phyloP scores from a whole-genome alignment of 2,113 vertebrate genomes.

The Balaeniceps rex region DNA sequence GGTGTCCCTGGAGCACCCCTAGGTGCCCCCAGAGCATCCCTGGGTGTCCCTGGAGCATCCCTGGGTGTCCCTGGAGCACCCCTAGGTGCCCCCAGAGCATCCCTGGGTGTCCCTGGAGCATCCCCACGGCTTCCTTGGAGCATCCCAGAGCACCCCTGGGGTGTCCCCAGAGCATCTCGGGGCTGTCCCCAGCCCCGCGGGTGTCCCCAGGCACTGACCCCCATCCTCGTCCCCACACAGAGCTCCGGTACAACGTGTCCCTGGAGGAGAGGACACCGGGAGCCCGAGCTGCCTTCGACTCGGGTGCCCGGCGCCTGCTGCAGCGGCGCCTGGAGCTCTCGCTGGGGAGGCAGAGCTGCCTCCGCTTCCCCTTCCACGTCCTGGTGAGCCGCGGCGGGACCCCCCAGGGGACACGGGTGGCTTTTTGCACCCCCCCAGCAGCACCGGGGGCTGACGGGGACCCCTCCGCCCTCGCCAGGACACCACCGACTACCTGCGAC shows the following conservation, averaged over 20 bases:
- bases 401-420: neutral
- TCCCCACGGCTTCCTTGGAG: too few relatives aligned
- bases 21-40: too few relatives aligned
- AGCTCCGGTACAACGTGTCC: conserved; percentile 74
- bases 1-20: neutral
- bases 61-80: too few relatives aligned
- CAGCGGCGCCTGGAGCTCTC: conserved; percentile 61
- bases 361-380: conserved; percentile 84
- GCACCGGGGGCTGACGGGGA: neutral
- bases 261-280: conserved; percentile 85
- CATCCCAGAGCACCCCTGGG: neutral
- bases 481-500: conserved; percentile 89
- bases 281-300: conserved; percentile 84
- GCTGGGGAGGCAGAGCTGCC: conserved; percentile 75
- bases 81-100: too few relatives aligned
- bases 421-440: neutral
- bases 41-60: too few relatives aligned
- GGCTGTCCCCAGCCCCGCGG: neutral
- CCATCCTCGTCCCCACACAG: conserved; percentile 34
- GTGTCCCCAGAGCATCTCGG: neutral
- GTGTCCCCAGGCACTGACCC: neutral
- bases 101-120: too few relatives aligned
- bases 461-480: conserved; percentile 72
- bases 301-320: conserved; percentile 76
- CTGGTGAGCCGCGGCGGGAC: conserved; percentile 18